These are phyloP conservation scores for Apis laboriosa DNA, from an alignment of 1,140 invertebrate genomes.

Conservation along the genomic window DNA sequence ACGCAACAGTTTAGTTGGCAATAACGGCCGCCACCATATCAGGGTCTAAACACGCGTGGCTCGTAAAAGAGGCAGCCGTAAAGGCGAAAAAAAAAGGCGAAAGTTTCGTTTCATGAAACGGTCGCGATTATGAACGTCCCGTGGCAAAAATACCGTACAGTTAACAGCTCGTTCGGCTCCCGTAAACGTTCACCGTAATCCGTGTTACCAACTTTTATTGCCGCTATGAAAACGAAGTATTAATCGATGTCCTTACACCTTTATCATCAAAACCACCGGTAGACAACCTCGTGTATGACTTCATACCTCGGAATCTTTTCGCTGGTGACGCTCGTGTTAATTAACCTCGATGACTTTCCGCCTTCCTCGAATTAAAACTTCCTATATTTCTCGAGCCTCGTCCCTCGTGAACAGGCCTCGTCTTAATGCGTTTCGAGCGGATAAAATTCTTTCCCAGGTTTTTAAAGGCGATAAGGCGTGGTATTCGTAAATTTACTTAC, in stretches of 20 bases:
- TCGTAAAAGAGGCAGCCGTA: constrained; percentile 58
- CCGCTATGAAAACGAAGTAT: constrained; percentile 61
- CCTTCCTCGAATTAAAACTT: constrained; percentile 1
- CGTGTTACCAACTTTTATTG: constrained; percentile 61
- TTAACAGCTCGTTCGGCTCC: constrained; percentile 63
- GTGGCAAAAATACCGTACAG: constrained; percentile 52
- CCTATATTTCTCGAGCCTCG: background rate
- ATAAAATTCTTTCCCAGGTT: too few species aligned
- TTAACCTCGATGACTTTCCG: constrained; percentile 17
- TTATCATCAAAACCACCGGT: constrained; percentile 56
- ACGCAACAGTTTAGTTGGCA: constrained; percentile 44
- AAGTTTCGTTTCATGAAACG: constrained; percentile 54
- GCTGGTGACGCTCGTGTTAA: constrained; percentile 12
- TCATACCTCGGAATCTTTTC: constrained; percentile 38
- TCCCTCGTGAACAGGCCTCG: too few species aligned
- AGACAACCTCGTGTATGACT: constrained; percentile 29
- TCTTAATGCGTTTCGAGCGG: too few species aligned
- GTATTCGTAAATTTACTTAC: too few species aligned
- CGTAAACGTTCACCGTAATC: constrained; percentile 65
- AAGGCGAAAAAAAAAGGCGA: constrained; percentile 50
- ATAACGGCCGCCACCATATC: constrained; percentile 38
- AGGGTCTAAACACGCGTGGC: constrained; percentile 49
- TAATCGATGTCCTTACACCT: constrained; percentile 67
- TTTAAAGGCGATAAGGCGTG: too few species aligned
- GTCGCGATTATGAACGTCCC: constrained; percentile 52